A percentile compares a stretch with the other conserved stretches of the same genome.
phyloP scores from a whole-genome alignment of 1,140 invertebrate genomes.

The Druon quercuslanigerum region DNA sequence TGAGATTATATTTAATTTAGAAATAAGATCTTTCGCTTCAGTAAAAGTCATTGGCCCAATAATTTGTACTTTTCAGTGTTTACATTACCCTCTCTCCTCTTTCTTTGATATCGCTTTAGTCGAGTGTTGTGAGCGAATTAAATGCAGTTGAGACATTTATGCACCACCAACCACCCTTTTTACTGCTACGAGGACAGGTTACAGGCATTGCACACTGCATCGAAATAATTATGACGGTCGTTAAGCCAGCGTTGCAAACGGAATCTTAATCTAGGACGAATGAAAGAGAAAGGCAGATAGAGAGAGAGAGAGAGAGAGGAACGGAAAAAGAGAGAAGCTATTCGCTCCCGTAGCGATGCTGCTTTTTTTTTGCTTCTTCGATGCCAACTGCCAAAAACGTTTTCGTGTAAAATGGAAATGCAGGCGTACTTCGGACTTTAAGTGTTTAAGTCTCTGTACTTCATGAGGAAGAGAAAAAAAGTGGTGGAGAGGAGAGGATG shows the following conservation, averaged over 20 bases:
- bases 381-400: background rate
- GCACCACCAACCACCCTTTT: constrained; percentile 19
- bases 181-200: constrained; percentile 17
- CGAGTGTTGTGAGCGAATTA: constrained; percentile 4
- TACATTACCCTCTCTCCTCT: background rate
- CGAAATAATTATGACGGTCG: constrained; percentile 21
- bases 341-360: background rate
- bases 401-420: background rate
- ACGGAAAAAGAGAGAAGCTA: background rate
- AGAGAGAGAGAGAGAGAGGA: background rate
- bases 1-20: no score
- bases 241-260: constrained; percentile 14
- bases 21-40: no score
- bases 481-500: background rate
- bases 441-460: background rate
- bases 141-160: constrained; percentile 16
- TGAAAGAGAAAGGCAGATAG: background rate
- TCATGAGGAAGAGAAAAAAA: background rate
- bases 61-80: constrained; percentile 26
- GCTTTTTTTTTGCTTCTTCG: background rate
- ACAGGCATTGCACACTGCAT: constrained; percentile 23
- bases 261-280: constrained; percentile 28
- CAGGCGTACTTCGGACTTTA: no score
- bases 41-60: constrained; percentile 1
- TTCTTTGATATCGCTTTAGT: constrained; percentile 7